Base-by-base conservation (phyloP, 2,797 vertebrate genomes). In the Aphelocoma californica region DNA sequence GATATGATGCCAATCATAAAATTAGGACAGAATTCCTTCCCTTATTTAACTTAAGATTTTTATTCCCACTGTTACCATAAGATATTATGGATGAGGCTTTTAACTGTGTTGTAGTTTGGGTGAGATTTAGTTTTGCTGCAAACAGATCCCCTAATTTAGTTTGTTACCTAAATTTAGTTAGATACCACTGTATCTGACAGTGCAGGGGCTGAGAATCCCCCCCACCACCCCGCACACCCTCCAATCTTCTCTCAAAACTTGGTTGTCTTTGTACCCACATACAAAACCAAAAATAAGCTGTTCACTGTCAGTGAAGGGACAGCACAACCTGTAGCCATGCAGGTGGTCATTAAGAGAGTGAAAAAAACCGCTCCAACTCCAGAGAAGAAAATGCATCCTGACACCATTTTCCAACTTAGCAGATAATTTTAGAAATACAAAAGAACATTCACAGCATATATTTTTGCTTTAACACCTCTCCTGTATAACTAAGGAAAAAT, bases 401-500 rank as follows among this genome's bases (percentile, higher is more conserved):
- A 80, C 18, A 71, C 20, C n/a, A 70, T 66, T 91, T 79, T 83
- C 58, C 57, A 94, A 67, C 32, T 58, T 66, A 40, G 80, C 7
- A 82, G 74, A 92, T 65, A 70, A 81, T 90, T 93, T 90, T 62
- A 86, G 79, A 85, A 71, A 90, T 28, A 83, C 34, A 53, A 70
- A 88, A 90, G 58, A 81, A 80, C 69, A 64, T 82, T 90, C 57
- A 24, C 18, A 75, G 70, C 60, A 95, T 7, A 88, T 72, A 75
- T 78, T 95, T 86, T 96, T 95, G 74, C 86, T 77, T 85, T 81
- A 87, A 64, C 56, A 67, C 26, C 0, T 77, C 97, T 96, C 92
- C 94, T 93, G 94, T 96, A 98, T 95, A 98, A 95, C 94, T 96
- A 93, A 91, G 93, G 97, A 96, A 97, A 88, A 94, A 97, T 93